Conservation (phyloP, 2,797 vertebrate genomes). For the Alosa sapidissima region DNA sequence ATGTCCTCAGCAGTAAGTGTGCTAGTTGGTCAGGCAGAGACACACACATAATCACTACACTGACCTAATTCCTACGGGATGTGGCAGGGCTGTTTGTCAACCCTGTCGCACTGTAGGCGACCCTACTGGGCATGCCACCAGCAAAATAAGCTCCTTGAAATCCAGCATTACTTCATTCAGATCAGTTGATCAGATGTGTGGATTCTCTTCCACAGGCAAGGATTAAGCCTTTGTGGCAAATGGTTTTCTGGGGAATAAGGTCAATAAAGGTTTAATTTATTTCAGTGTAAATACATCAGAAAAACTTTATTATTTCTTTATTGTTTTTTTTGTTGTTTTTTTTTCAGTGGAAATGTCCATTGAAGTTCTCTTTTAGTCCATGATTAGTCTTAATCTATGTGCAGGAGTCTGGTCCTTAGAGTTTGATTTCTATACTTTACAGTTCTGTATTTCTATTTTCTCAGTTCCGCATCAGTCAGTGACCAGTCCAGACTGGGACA, state of each 20-base stretch:
- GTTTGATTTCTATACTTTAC: no score
- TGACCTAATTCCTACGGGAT: slow-evolving; percentile 35
- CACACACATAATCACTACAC: slow-evolving; percentile 39
- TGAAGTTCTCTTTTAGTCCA: no score
- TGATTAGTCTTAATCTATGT: no score
- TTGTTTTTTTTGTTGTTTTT: no score
- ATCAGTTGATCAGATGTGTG: neutral
- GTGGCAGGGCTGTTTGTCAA: slow-evolving; percentile 18
- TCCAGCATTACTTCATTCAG: neutral
- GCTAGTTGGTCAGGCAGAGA: slow-evolving; percentile 48
- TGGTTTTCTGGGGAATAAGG: neutral
- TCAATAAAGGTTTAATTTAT: neutral
- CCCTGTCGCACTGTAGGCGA: neutral
- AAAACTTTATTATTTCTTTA: no score
- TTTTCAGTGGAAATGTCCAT: no score
- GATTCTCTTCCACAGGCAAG: neutral
- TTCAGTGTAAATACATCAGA: neutral
- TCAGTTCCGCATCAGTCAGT: no score
- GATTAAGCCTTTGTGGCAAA: neutral
- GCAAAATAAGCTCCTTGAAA: slow-evolving; percentile 18
- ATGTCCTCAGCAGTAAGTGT: slow-evolving; percentile 65
- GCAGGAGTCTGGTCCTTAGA: no score
- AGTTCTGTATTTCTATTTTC: no score
- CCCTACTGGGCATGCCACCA: neutral
- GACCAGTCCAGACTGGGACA: no score